Evolutionary conservation across 2,888 invertebrate species (phyloP), one percentile per base, ranked within the genome.

Genomic region (Synanthedon andrenaeformis): DNA sequence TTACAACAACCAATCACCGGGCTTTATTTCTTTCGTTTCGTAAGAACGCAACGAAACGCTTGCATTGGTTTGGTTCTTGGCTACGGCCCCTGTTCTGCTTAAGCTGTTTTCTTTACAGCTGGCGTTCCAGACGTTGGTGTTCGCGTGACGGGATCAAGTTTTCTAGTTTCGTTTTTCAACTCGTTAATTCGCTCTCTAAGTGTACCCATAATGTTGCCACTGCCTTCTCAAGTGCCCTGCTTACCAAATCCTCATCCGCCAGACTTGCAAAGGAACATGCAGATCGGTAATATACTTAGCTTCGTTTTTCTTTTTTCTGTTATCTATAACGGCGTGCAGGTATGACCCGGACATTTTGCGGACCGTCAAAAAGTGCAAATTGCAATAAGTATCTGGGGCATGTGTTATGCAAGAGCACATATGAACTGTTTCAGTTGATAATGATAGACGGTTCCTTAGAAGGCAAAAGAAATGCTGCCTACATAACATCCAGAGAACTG

Each of bases 191-290:
- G 63, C 1, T 65, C 75, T 0, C 52, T 85, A n/a, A 66, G 72
- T 1, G 60, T 72, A 17, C 78, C 82, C 0, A 53, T 84, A 10
- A 55, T 67, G 0, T 55, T 60, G 0, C 60, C 68, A 3, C 52
- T 62, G 0, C 57, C 71, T 0, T 67, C 74, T 0, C 89, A 92
- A 0, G 74, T 90, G 1, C 86, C 90, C 0, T 96, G 96, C 67
- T 83, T 96, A 0, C 96, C 96, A 0, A 89, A 91, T 57, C 95
- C 96, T 0, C 80, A 89, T 52, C 89, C 90, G 1, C 94, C 94
- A 0, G 90, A 93, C 70, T 88, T 88, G 51, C 86, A 88, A 52
- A 74, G 90, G 53, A 94, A 94, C 63, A 75, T 86, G 12, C 90
- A 91, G 72, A 93, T 94, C 58, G 86, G 90, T 89, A 66, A 69